Percentiles rank a stretch among this genome's conserved stretches.
These are phyloP conservation scores for Clupea harengus DNA, from an alignment of 2,113 vertebrate species.

Conservation along the genomic window DNA sequence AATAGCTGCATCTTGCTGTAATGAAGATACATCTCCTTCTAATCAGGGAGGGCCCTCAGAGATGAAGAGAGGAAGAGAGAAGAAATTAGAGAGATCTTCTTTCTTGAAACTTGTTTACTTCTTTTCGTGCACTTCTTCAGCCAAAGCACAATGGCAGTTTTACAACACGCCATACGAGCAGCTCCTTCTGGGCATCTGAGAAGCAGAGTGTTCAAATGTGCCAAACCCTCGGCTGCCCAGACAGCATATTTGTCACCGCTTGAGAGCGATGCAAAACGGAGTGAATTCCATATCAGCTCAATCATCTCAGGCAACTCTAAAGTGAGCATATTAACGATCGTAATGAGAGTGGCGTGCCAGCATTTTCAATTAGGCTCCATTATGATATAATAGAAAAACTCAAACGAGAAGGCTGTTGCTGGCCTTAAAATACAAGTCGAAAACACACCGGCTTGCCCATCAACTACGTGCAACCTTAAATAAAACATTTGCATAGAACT, in stretches of 20 bases:
- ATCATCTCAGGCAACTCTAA: not conserved
- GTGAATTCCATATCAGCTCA: not conserved
- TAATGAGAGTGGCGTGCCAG: not conserved
- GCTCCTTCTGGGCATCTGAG: not conserved
- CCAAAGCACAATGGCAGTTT: not conserved
- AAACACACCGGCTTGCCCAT: not conserved
- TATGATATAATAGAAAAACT: not conserved
- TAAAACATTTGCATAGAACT: too few relatives aligned
- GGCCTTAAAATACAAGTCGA: not conserved
- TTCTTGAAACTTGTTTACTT: not conserved
- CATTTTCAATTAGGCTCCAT: not conserved
- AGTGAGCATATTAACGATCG: not conserved
- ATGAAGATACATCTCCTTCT: constrained; percentile 7
- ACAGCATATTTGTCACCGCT: not conserved
- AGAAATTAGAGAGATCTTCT: not conserved
- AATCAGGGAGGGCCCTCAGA: not conserved
- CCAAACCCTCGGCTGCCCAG: not conserved
- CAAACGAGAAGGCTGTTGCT: not conserved
- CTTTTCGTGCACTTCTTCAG: not conserved
- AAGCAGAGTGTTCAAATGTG: not conserved
- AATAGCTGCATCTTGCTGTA: not conserved
- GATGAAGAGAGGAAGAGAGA: not conserved
- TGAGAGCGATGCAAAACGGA: not conserved
- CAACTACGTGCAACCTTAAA: not conserved
- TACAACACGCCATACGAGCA: not conserved